phyloP scores from a whole-genome alignment of 2,113 vertebrate species.

The Prunella fulvescens region DNA sequence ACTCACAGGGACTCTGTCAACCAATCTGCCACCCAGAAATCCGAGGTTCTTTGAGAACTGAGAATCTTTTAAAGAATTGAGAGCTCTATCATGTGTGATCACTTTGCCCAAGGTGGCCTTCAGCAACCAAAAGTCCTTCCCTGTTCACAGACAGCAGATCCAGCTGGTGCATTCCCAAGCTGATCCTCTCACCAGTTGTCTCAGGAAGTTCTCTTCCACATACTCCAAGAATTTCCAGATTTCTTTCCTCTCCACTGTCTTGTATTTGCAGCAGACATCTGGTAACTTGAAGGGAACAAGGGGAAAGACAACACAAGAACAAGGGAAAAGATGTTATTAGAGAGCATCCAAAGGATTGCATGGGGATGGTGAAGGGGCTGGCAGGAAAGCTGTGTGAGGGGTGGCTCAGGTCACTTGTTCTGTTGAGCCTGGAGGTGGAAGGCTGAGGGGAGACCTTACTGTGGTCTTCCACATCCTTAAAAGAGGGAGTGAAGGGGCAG shows the following conservation, averaged over 20 bases:
- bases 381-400: background rate
- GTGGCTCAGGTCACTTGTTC: background rate
- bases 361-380: background rate
- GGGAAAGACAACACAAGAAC: background rate
- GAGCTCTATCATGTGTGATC: background rate
- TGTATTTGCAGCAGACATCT: background rate
- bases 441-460: background rate
- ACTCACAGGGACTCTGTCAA: background rate
- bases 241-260: background rate
- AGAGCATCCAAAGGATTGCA: background rate
- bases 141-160: background rate
- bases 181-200: background rate
- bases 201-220: background rate
- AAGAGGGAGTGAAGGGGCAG: background rate
- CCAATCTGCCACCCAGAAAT: background rate
- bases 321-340: background rate
- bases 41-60: background rate
- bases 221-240: background rate
- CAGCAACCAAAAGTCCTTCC: background rate
- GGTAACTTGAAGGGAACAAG: background rate
- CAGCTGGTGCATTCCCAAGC: fast-evolving
- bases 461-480: background rate
- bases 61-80: background rate
- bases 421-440: background rate
- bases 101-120: background rate